Percentiles rank a stretch among this genome's conserved stretches.
Conservation (phyloP, 2,113 vertebrate species). For the Rhizomys pruinosus region DNA sequence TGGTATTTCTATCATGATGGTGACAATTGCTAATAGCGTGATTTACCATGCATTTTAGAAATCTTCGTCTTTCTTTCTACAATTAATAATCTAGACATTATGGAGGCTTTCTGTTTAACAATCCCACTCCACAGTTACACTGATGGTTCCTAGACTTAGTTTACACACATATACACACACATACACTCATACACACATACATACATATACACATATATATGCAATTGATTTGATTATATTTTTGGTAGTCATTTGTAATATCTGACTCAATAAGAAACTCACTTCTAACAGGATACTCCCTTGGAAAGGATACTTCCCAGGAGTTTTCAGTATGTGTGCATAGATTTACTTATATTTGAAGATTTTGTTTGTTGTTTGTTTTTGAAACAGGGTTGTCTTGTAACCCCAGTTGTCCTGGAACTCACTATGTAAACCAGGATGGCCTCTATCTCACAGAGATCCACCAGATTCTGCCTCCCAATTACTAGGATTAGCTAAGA, state of each 20-base stretch:
- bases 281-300: background rate
- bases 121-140: background rate
- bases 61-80: slow-evolving; percentile 14
- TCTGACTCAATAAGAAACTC: slow-evolving; percentile 5
- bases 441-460: no score
- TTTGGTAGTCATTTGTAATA: background rate
- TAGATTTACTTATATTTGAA: background rate
- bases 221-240: background rate
- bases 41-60: slow-evolving; percentile 22
- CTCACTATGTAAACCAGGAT: no score
- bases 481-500: no score
- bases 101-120: background rate
- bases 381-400: no score
- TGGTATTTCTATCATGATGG: background rate
- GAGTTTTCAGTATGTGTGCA: background rate
- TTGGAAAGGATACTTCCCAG: background rate
- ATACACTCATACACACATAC: background rate
- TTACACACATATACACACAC: background rate
- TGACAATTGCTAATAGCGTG: background rate
- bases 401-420: no score
- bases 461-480: no score
- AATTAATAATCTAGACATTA: slow-evolving; percentile 7
- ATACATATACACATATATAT: slow-evolving; percentile 12
- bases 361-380: background rate
- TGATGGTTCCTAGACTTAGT: background rate